A percentile compares a stretch with the other conserved stretches of the same genome.
These are phyloP conservation scores for Drosophila rellima DNA, from an alignment of 2,888 invertebrate species.

Conservation along the genomic window DNA sequence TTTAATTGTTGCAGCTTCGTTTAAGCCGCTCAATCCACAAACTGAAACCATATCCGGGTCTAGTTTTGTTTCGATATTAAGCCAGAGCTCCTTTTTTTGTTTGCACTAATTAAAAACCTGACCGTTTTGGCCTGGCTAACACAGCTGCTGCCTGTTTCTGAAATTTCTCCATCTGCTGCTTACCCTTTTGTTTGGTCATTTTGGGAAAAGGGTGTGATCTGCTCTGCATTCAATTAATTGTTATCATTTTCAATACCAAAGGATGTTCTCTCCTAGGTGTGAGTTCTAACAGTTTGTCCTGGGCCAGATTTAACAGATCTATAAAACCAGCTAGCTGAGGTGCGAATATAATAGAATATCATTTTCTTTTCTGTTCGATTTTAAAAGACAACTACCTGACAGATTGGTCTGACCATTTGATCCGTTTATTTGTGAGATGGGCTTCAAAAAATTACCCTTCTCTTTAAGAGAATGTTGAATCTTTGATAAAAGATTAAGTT, in stretches of 20 bases:
- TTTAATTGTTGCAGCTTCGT: slow-evolving; percentile 76
- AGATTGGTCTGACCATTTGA: background rate
- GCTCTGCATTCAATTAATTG: slow-evolving; percentile 70
- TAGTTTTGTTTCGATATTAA: slow-evolving; percentile 13
- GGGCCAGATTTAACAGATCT: slow-evolving; percentile 18
- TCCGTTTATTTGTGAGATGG: background rate
- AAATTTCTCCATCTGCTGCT: background rate
- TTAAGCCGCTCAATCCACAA: slow-evolving; percentile 48
- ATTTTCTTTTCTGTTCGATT: background rate
- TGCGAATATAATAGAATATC: slow-evolving; percentile 18
- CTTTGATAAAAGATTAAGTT: too few relatives aligned
- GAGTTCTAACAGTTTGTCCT: slow-evolving; percentile 52
- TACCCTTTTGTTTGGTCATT: slow-evolving; percentile 27
- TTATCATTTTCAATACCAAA: slow-evolving; percentile 48
- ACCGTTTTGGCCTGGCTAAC: slow-evolving; percentile 5
- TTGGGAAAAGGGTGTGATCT: slow-evolving; percentile 71
- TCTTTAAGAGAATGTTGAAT: too few relatives aligned
- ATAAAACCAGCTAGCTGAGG: slow-evolving; percentile 6
- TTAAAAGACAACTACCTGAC: background rate
- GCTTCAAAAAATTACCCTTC: background rate
- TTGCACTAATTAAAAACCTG: slow-evolving; percentile 75
- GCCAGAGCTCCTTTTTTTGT: slow-evolving; percentile 62
- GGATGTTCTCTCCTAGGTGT: slow-evolving; percentile 56
- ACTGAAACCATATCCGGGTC: slow-evolving; percentile 9
- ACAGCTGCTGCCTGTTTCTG: background rate